Conservation (phyloP, 2,888 invertebrate species). For the Epirrita christyi region DNA sequence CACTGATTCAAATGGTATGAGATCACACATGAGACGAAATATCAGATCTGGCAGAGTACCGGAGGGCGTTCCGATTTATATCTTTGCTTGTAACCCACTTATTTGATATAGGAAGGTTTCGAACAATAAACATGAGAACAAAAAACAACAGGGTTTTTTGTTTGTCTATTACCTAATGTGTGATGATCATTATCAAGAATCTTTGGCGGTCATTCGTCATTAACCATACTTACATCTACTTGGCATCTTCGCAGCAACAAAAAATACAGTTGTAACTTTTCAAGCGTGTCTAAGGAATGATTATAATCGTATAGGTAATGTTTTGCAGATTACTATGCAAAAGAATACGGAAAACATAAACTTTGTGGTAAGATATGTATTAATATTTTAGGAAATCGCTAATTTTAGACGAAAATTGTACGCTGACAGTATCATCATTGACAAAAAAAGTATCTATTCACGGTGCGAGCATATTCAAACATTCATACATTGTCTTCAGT, state of each 20-base stretch:
- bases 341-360: conserved; percentile 37
- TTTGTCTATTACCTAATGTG: background rate
- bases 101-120: too few relatives aligned
- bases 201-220: conserved; percentile 17
- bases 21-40: too few relatives aligned
- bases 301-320: conserved; percentile 30
- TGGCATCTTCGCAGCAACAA: conserved; percentile 25
- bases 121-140: too few relatives aligned
- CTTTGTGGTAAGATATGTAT: conserved; percentile 25
- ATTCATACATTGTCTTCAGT: conserved; percentile 8
- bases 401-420: conserved; percentile 31
- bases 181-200: conserved; percentile 3
- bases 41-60: too few relatives aligned
- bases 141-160: too few relatives aligned
- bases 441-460: conserved; percentile 20
- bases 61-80: too few relatives aligned
- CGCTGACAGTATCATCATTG: conserved; percentile 17
- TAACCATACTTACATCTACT: background rate
- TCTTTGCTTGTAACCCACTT: too few relatives aligned
- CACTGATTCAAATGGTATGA: too few relatives aligned
- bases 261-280: conserved; percentile 29
- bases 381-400: conserved; percentile 33
- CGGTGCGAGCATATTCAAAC: background rate
- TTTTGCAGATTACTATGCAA: conserved; percentile 28
- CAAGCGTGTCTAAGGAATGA: conserved; percentile 33